These are phyloP conservation scores for Synanceia verrucosa DNA, from an alignment of 2,797 vertebrate genomes.

Conservation along the genomic window DNA sequence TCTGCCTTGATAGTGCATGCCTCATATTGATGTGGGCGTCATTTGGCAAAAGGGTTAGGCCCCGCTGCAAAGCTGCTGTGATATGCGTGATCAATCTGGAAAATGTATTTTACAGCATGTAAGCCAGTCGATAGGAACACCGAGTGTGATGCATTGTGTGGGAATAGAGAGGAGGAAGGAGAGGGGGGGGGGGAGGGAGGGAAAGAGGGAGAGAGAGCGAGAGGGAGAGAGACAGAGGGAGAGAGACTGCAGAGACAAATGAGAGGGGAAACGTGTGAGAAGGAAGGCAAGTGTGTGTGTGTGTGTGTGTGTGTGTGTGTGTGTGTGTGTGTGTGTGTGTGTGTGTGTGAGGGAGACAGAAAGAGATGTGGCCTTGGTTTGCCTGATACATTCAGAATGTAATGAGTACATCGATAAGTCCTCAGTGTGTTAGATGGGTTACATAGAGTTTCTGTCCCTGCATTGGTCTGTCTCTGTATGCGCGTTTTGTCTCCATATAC, in stretches of 20 bases:
- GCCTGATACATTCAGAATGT: slow-evolving; percentile 68
- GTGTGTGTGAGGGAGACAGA: slow-evolving; percentile 29
- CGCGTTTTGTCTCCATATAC: slow-evolving; percentile 30
- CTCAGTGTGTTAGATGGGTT: slow-evolving; percentile 68
- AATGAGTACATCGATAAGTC: slow-evolving; percentile 76
- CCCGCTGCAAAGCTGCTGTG: slow-evolving; percentile 77
- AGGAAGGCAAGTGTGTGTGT: slow-evolving; percentile 19
- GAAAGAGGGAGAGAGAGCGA: neutral
- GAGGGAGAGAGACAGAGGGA: slow-evolving; percentile 36
- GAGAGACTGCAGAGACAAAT: slow-evolving; percentile 56
- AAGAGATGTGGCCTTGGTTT: slow-evolving; percentile 64
- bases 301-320: slow-evolving; percentile 24
- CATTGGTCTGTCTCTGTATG: slow-evolving; percentile 30
- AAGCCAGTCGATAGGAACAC: slow-evolving; percentile 77
- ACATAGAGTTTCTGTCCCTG: slow-evolving; percentile 60
- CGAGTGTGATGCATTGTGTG: slow-evolving; percentile 84
- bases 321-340: slow-evolving; percentile 23
- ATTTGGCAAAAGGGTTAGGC: slow-evolving; percentile 75
- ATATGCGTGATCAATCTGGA: slow-evolving; percentile 84
- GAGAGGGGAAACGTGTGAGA: slow-evolving; percentile 45
- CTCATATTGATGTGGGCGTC: slow-evolving; percentile 79
- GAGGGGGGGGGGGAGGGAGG: slow-evolving; percentile 7
- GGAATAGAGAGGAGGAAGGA: slow-evolving; percentile 64
- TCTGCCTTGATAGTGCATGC: slow-evolving; percentile 63
- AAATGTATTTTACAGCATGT: slow-evolving; percentile 80